Evolutionary conservation across 1,140 invertebrate genomes (phyloP), one percentile per base, ranked within the genome.

Genomic region (Amyelois transitella): DNA sequence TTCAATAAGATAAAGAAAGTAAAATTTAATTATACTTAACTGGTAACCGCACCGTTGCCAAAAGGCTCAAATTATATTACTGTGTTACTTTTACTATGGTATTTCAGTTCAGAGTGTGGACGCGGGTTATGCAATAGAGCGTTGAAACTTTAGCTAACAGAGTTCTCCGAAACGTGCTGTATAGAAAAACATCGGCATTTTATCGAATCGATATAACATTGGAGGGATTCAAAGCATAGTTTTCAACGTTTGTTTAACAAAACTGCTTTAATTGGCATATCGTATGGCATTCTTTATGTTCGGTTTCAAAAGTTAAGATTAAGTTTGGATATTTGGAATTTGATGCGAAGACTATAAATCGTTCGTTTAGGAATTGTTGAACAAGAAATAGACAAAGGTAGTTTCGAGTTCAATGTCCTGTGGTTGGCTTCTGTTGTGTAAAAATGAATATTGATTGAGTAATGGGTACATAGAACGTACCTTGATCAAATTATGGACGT

Each of bases 151-250:
- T 72, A 81, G 71, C 57, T 65, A 68, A 53, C 56, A 72, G 53
- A 58, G 62, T 83, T 87, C 84, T 61, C 8, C 81, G 84, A 87
- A 85, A 85, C 81, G 84, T 85, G 84, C 81, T 75, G 70, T 67
- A 58, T 71, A 78, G 69, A 84, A 77, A 85, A 87, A 87, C 84
- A 85, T 67, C 51, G 61, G 65, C 52, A 70, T 76, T 83, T 80
- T 76, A 81, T 86, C 75, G 83, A 81, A 81, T 66, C 75, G 79
- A 86, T 86, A 86, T 73, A 71, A 66, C 81, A 77, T 75, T 72
- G 62, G 53, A 54, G 62, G 70, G 66, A 84, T 81, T 79, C 69
- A 69, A 66, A 72, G 65, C 72, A 75, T 79, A 71, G 67, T 69
- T 77, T 59, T 68, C 65, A 66, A 64, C 62, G 64, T 69, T 77